Evolutionary conservation across 2,888 invertebrate species (phyloP), one percentile per base, ranked within the genome.

Genomic region (Rhodophaea formosa): DNA sequence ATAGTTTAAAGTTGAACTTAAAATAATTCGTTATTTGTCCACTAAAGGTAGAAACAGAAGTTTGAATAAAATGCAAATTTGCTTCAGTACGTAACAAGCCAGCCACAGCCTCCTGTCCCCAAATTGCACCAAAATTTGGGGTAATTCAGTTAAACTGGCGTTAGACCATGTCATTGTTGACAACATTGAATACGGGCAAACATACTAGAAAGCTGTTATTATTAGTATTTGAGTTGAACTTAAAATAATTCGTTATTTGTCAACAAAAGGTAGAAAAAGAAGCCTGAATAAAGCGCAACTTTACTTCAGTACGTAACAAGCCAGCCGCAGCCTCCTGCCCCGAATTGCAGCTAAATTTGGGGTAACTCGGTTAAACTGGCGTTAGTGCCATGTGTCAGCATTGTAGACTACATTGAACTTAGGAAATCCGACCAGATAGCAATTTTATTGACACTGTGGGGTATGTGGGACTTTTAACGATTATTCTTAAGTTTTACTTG

Each of bases 291-390:
- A 42, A 42, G n/a, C 42, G n/a, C n/a, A 42, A 42, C 42, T 42
- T 42, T 42, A 2, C 42, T 5, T 1, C n/a, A 53, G 43, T n/a
- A n/a, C n/a, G n/a, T n/a, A n/a, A n/a, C 53, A 53, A 30, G 29
- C 8, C 14, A 17, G 43, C 42, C 14, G 2, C 43, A 30, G 29
- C 44, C 29, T 30, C 29, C 23, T 43, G 53, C 29, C 14, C 53
- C 53, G 29, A 53, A 53, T 53, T 53, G 53, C 1, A 49, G 8
- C 47, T 14, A n/a, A 53, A 53, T 53, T 53, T 23, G 23, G 44
- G 29, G 30, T 49, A 53, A 53, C 53, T 44, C n/a, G 23, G 53
- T 29, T 44, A 53, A 12, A 29, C n/a, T 12, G 23, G 14, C 30
- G 30, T 30, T 30, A 7, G 29, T 5, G 15, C 14, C 30, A 8